These are phyloP conservation scores for Tauraco hartlaubi DNA, from an alignment of 2,797 vertebrate genomes.

Conservation along the genomic window DNA sequence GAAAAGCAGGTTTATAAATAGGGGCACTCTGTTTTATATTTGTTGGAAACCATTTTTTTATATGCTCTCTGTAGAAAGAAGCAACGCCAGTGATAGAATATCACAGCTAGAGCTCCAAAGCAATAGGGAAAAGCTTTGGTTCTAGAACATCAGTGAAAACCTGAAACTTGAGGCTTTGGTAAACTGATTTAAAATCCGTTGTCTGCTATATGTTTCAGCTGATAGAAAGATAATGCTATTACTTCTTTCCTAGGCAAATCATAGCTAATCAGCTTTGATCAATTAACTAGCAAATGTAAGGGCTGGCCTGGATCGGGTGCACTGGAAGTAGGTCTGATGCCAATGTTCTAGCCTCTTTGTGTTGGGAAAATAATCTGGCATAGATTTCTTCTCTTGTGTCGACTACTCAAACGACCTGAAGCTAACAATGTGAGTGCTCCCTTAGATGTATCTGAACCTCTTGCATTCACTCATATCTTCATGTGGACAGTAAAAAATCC, in stretches of 20 bases:
- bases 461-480: background rate
- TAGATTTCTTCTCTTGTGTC: background rate
- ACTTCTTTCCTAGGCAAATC: background rate
- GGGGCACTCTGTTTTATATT: background rate
- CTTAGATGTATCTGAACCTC: background rate
- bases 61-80: background rate
- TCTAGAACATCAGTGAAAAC: background rate
- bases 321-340: background rate
- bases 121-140: background rate
- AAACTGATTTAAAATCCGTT: background rate
- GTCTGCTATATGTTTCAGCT: background rate
- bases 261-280: background rate
- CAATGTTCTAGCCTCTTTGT: background rate
- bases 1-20: background rate
- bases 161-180: background rate
- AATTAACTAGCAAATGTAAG: background rate
- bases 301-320: background rate
- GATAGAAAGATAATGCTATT: background rate
- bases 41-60: background rate
- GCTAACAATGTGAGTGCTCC: background rate
- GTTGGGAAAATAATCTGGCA: background rate
- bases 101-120: background rate
- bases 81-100: background rate
- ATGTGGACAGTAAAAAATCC: accelerated
- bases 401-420: background rate